Base-by-base conservation (phyloP, 2,113 vertebrate genomes). In the Amblyopsis rosae region DNA sequence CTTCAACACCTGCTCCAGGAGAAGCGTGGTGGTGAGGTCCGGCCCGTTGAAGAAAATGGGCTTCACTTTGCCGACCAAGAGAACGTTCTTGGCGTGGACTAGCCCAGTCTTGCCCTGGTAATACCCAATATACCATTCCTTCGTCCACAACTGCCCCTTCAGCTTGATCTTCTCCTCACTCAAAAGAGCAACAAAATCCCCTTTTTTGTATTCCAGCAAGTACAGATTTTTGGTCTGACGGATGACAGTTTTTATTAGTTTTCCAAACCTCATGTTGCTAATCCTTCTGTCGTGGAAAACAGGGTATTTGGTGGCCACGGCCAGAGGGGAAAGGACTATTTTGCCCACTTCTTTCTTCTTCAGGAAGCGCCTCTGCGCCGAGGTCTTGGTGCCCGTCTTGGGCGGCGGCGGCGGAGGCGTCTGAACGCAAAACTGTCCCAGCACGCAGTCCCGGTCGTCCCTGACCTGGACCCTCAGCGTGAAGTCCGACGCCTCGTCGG, bases 331-430 rank as follows among this genome's bases (percentile, higher is more conserved):
- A 64, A 99, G 82, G 33, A 96, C 88, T 59, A 97, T 96, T 75
- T 97, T 98, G n/a, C 95, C 95, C 0, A 95, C 91, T 82, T 99
- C 97, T 0, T 97, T 99, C 91, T 96, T 99, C 85, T 99, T 99
- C 13, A 99, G 93, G 58, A 99, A 99, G 17, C 98, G 87, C 35
- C 98, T 91, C 56, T 94, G 96, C 41, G 92, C 94, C 0, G 85
- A 92, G 0, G 93, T 92, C 58, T 94, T 95, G 68, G 94, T 77
- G 32, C 93, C 93, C 0, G 93, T 92, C 81, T 97, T 98, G 0
- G 96, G 96, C 4, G 94, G 96, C 0, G 97, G 95, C 13, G 93
- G 93, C 0, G 98, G 26, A 26, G 26, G 98, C 0, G 97, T 99
- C 86, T 97, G 96, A 10, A 99, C 96, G 0, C 97, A 99, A 66